phyloP scores from a whole-genome alignment of 2,797 vertebrate species.

The Helicolenus hilgendorfi region DNA sequence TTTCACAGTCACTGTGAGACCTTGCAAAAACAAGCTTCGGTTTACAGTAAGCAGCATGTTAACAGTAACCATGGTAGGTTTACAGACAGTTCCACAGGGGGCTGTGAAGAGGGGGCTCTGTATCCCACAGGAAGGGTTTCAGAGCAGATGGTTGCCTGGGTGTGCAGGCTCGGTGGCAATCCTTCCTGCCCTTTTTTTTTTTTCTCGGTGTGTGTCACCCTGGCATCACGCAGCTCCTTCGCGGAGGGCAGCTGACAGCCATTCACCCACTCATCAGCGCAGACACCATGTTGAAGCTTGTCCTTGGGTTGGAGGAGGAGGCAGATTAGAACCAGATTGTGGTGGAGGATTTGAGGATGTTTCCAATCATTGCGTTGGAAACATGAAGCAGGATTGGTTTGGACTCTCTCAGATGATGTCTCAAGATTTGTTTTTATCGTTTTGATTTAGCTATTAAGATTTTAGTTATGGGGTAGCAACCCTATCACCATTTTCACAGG shows the following conservation, averaged over 20 bases:
- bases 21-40: constrained; percentile 5
- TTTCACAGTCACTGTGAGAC: constrained; percentile 4
- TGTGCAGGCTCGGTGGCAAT: constrained; percentile 67
- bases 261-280: constrained; percentile 71
- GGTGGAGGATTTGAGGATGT: constrained; percentile 61
- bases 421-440: background rate
- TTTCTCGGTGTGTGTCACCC: constrained; percentile 44
- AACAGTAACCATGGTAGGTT: constrained; percentile 31
- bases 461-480: constrained; percentile 3
- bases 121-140: constrained; percentile 66
- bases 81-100: constrained; percentile 47
- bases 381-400: constrained; percentile 32
- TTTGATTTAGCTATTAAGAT: background rate
- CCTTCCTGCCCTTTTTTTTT: constrained; percentile 55
- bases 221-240: constrained; percentile 68
- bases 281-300: constrained; percentile 65
- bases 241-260: constrained; percentile 74
- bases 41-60: constrained; percentile 47
- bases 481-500: background rate
- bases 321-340: constrained; percentile 71
- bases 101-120: constrained; percentile 42
- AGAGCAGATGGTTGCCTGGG: constrained; percentile 83
- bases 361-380: constrained; percentile 46
- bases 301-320: constrained; percentile 57
- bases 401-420: background rate